Base-by-base conservation (phyloP, 2,888 invertebrate species). In the Amiota minor region DNA sequence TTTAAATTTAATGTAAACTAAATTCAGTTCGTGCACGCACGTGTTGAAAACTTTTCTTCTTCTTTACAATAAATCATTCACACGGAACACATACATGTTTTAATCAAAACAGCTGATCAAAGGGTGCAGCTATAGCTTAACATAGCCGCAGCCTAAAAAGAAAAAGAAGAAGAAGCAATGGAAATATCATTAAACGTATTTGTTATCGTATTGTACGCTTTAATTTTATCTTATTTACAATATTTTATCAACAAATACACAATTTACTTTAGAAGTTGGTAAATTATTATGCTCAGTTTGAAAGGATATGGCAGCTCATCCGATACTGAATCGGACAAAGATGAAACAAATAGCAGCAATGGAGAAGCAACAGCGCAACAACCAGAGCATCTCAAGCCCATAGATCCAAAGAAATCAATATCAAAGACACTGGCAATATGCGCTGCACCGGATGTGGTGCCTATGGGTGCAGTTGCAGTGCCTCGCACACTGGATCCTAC, bases 401-500 rank as follows among this genome's bases (percentile, higher is more conserved):
- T 93, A 76, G 88, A 91, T 70, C 91, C 91, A 75, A 91, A 91
- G 78, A 80, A 85, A 53, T 94, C 94, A 0, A 86, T 94, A 4
- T 92, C 93, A 23, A 93, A 92, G 79, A 91, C 91, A 16, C 89
- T 95, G 83, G 92, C 93, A 84, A 91, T 97, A 76, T 95, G 95
- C 89, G 93, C 97, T 46, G 95, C 97, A 0, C 97, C 97, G 0
- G 91, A 93, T 61, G 96, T 97, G 4, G 92, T 96, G 79, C 95
- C 97, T 1, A 93, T 94, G 78, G 95, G 94, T 69, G 91, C 93
- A 72, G 93, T 93, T 79, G 93, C 95, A 74, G 93, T 93, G 45
- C 90, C 93, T 73, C 91, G 93, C 14, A 93, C 95, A 74, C 91
- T 98, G 78, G 95, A 97, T 89, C 93, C 95, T 1, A 93, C 93